Evolutionary conservation across 2,888 invertebrate species (phyloP).

Genomic region (Drosophila kanekoi): DNA sequence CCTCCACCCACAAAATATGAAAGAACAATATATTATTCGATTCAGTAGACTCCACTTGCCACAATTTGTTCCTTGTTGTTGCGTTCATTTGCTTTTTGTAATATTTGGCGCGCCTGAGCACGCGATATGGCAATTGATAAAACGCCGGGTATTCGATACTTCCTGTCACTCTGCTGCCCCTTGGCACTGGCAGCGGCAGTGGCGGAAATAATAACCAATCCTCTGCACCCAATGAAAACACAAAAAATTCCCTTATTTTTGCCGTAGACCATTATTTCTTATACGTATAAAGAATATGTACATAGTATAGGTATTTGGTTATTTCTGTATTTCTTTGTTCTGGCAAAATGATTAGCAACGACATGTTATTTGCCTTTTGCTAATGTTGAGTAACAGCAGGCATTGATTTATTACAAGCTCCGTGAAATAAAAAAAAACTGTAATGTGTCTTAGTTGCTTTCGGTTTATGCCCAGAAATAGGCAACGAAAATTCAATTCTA

Average conservation of each 20-base stretch:
- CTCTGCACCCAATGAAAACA: slow-evolving; percentile 21
- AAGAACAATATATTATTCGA: slow-evolving; percentile 60
- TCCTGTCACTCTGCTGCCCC: slow-evolving; percentile 39
- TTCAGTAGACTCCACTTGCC: slow-evolving; percentile 44
- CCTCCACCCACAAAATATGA: slow-evolving; percentile 38
- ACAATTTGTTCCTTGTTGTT: slow-evolving; percentile 50
- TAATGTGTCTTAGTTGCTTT: slow-evolving; percentile 34
- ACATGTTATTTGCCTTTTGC: slow-evolving; percentile 70
- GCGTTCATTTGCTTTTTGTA: slow-evolving; percentile 48
- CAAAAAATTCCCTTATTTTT: slow-evolving; percentile 33
- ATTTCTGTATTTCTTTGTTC: slow-evolving; percentile 22
- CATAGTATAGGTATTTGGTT: slow-evolving; percentile 7
- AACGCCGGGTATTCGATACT: slow-evolving; percentile 77
- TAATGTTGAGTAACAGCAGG: slow-evolving; percentile 58
- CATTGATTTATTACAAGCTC: slow-evolving; percentile 63
- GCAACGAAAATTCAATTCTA: slow-evolving; percentile 17
- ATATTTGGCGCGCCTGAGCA: slow-evolving; percentile 59
- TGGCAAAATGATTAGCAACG: slow-evolving; percentile 66
- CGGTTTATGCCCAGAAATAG: slow-evolving; percentile 19
- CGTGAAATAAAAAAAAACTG: slow-evolving; percentile 22
- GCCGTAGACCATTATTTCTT: slow-evolving; percentile 45
- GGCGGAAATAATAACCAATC: slow-evolving; percentile 36
- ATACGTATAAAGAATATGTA: no score
- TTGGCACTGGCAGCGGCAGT: slow-evolving; percentile 7
- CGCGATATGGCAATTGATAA: slow-evolving; percentile 80